These are phyloP conservation scores for Ramphastos sulfuratus DNA, from an alignment of 2,113 vertebrate species.

Conservation along the genomic window DNA sequence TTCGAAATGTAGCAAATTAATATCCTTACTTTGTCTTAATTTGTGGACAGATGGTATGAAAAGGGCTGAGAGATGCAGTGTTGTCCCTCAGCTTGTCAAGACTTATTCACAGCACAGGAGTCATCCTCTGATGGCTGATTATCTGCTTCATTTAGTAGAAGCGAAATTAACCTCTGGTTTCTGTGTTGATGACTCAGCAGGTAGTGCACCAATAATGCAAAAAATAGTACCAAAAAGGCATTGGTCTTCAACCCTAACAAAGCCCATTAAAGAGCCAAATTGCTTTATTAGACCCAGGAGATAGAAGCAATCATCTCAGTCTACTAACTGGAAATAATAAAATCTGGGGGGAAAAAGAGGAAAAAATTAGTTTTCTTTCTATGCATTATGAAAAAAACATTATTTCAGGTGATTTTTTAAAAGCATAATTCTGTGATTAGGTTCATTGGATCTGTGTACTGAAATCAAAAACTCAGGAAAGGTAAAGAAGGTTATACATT, in stretches of 20 bases:
- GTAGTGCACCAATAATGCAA: constrained; percentile 67
- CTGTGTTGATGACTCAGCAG: constrained; percentile 77
- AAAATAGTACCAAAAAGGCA: constrained; percentile 67
- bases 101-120: constrained; percentile 74
- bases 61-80: constrained; percentile 49
- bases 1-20: constrained; percentile 77
- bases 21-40: constrained; percentile 76
- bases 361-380: constrained; percentile 31
- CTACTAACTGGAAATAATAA: constrained; percentile 71
- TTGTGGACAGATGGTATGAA: constrained; percentile 79
- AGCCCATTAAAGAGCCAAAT: constrained; percentile 73
- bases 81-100: constrained; percentile 73
- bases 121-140: constrained; percentile 74
- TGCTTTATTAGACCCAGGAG: constrained; percentile 75
- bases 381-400: not conserved
- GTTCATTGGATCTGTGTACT: not conserved
- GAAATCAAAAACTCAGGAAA: not conserved
- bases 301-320: constrained; percentile 70
- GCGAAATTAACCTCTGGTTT: constrained; percentile 80
- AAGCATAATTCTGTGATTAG: not conserved
- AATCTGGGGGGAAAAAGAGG: constrained; percentile 5
- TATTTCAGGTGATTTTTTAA: constrained; percentile 19
- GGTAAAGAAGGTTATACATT: not conserved
- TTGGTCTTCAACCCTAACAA: constrained; percentile 74
- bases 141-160: constrained; percentile 79